Evolutionary conservation across 2,888 invertebrate genomes (phyloP), one percentile per base, ranked within the genome.

Genomic region (Sesia apiformis): DNA sequence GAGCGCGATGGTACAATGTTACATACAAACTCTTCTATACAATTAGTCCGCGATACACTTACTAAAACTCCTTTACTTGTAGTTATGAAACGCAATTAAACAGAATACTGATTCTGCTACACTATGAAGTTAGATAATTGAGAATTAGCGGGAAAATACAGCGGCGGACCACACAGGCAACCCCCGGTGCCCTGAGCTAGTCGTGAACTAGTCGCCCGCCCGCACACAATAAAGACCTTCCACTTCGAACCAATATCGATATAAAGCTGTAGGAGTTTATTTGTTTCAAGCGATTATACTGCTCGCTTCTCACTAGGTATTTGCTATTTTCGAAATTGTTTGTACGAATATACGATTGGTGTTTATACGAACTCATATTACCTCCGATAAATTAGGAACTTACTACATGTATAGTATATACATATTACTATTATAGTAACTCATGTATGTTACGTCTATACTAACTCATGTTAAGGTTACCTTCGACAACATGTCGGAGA

Each of bases 131-230:
- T 39, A 49, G 52, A 67, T 69, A 74, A 74, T 77, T 78, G 73
- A 70, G 66, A 62, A 66, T 63, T 66, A 68, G 66, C 62, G 61
- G 60, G 57, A 64, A 72, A 74, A 74, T 63, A 69, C 59, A 61
- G 70, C 65, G 66, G 69, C 60, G 61, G 85, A 82, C 84, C 86
- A 84, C 85, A 84, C 86, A 77, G 67, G 70, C 72, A 62, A 71
- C 64, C 64, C 65, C 73, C 66, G 68, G 66, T 61, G 84, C 84
- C 84, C 57, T 63, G 59, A 84, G 84, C 80, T 74, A 80, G 76
- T 85, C 86, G 84, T 85, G 84, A 75, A 73, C 83, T 69, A 84
- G 76, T 78, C 72, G 64, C 66, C 51, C 55, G 67, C 66, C 72
- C 70, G 67, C 69, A 63, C 67, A 71, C 71, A 74, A 81, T 83